Evolutionary conservation across 2,113 vertebrate genomes (phyloP), one percentile per base, ranked within the genome.

Genomic region (Chionis minor): DNA sequence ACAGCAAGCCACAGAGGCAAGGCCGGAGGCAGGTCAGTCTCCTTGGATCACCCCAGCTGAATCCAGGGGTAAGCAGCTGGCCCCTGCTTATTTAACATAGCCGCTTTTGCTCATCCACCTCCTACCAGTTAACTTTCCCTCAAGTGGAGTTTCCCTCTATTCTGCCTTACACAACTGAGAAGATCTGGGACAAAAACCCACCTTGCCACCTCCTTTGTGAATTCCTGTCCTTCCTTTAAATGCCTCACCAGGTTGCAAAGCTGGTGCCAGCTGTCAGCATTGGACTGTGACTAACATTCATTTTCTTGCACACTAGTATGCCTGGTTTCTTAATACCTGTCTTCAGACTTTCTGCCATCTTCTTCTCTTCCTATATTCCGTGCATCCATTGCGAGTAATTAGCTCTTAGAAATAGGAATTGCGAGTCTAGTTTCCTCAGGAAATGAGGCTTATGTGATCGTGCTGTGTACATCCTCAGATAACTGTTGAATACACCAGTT

Each of bases 401-500:
- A 82, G 27, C 54, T 85, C 67, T 86, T 61, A 74, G 81, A 67
- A 84, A 49, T 32, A 72, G 58, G 74, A 82, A 90, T 49, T 82
- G 66, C 61, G 74, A 49, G 70, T 72, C 73, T 91, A 81, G 44
- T 69, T 94, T 96, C 87, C 87, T 91, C 40, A 47, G 93, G 89
- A 95, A 95, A 95, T 67, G 62, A 72, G 49, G 35, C 24, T 91
- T 62, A 56, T 47, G 55, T 2, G 30, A 49, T 87, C 26, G 1
- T 59, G 84, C 24, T 81, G 61, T 78, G 42, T 73, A 63, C 1
- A 1, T 62, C 77, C 65, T 94, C 42, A 66, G 32, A 72, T 62
- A 84, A 86, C 83, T 81, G 35, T 40, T 81, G 77, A 94, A 79
- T 40, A 81, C 6, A 65, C 27, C 0, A 2, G 51, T 79, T 87